These are phyloP conservation scores for Nyctibius bracteatus DNA, from an alignment of 2,113 vertebrate genomes.

Conservation along the genomic window DNA sequence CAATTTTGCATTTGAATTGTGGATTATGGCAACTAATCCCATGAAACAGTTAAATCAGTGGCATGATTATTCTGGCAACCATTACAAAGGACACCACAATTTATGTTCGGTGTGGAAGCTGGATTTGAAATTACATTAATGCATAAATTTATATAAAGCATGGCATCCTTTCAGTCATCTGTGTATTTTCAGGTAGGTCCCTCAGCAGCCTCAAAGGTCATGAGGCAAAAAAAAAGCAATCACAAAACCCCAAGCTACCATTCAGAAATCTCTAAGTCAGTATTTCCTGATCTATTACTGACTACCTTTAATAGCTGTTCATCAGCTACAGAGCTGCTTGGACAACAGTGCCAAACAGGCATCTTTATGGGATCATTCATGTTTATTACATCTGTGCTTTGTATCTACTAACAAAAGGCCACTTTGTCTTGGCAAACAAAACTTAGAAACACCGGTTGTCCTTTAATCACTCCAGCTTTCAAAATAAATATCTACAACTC, in stretches of 20 bases:
- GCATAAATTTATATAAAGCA: background rate
- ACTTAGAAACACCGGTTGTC: background rate
- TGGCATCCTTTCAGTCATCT: background rate
- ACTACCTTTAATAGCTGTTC: background rate
- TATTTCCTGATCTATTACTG: background rate
- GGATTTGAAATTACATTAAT: background rate
- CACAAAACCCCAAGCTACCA: background rate
- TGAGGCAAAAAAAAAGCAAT: background rate
- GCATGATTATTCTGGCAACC: background rate
- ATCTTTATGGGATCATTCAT: background rate
- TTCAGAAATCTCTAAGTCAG: background rate
- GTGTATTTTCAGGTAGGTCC: background rate
- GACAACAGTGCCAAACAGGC: background rate
- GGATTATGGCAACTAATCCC: background rate
- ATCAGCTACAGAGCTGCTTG: background rate
- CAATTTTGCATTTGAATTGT: background rate
- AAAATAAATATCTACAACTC: slow-evolving; percentile 10
- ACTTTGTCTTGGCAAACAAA: background rate
- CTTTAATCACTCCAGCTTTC: background rate
- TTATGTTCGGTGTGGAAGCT: background rate
- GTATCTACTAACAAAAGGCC: background rate
- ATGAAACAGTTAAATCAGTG: background rate
- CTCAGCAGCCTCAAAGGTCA: background rate
- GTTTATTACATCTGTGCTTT: background rate
- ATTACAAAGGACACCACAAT: background rate